phyloP scores from a whole-genome alignment of 2,888 invertebrate genomes.

The Anaspis maculata region DNA sequence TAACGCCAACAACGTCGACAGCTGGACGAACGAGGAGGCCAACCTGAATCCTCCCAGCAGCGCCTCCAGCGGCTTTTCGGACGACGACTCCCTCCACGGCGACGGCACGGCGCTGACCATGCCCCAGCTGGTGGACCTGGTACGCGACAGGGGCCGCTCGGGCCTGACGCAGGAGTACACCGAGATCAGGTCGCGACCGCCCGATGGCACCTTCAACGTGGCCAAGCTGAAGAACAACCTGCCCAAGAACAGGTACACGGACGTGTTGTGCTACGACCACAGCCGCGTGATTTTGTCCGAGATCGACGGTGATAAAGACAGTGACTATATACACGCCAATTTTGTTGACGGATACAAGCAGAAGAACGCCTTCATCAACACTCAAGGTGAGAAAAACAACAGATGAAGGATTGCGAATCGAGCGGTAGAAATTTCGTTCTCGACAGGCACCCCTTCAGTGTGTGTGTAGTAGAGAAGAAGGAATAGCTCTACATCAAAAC shows the following conservation, averaged over 20 bases:
- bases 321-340: constrained; percentile 96
- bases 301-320: constrained; percentile 61
- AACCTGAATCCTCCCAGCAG: constrained; percentile 62
- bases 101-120: constrained; percentile 59
- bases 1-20: constrained; percentile 37
- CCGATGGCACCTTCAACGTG: constrained; percentile 79
- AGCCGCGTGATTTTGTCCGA: constrained; percentile 77
- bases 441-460: too few relatives aligned
- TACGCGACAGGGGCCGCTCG: constrained; percentile 66
- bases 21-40: constrained; percentile 44
- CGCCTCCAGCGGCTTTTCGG: constrained; percentile 77
- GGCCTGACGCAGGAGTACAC: constrained; percentile 84
- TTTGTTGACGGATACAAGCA: constrained; percentile 97
- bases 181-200: constrained; percentile 73
- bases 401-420: too few relatives aligned
- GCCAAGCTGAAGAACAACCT: constrained; percentile 72
- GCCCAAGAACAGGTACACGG: constrained; percentile 86
- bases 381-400: constrained; percentile 75
- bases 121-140: constrained; percentile 66
- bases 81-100: constrained; percentile 78
- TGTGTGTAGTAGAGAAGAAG: too few relatives aligned
- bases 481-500: too few relatives aligned
- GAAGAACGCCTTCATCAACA: constrained; percentile 95
- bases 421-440: neutral
- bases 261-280: constrained; percentile 94